Conservation (phyloP, 2,888 invertebrate genomes). For the Nomada ruficornis region DNA sequence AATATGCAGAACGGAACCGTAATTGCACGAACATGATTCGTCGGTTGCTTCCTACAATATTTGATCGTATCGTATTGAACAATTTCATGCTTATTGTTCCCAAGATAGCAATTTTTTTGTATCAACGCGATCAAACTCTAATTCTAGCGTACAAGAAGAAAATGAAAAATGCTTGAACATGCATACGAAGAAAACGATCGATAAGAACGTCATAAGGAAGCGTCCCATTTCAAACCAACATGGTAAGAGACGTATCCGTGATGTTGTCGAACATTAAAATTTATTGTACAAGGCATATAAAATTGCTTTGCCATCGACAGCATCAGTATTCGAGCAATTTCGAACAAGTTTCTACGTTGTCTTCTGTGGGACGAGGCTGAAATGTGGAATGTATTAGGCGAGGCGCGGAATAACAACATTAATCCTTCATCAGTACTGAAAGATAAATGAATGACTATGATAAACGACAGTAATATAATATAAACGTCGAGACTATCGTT, state of each 20-base stretch:
- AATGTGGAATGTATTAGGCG: too few relatives aligned
- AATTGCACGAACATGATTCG: background rate
- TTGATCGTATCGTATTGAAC: background rate
- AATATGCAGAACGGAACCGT: background rate
- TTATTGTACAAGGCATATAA: background rate
- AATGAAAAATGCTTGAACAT: background rate
- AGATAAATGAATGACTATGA: background rate
- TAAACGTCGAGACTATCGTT: background rate
- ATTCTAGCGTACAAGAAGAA: background rate
- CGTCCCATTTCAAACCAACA: background rate
- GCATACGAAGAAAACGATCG: conserved; percentile 6
- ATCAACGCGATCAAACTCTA: background rate
- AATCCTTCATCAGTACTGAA: background rate
- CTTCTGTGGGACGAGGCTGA: background rate
- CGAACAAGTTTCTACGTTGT: background rate
- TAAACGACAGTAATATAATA: conserved; percentile 9
- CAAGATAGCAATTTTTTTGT: background rate
- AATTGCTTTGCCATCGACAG: background rate
- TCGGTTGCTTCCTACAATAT: background rate
- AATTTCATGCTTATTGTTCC: too few relatives aligned
- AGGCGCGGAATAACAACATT: background rate
- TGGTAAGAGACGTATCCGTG: background rate
- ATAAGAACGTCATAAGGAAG: conserved; percentile 16
- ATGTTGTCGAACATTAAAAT: background rate
- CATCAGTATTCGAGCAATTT: background rate